Base-by-base conservation (phyloP, 2,113 vertebrate genomes). In the Climacteris rufus region DNA sequence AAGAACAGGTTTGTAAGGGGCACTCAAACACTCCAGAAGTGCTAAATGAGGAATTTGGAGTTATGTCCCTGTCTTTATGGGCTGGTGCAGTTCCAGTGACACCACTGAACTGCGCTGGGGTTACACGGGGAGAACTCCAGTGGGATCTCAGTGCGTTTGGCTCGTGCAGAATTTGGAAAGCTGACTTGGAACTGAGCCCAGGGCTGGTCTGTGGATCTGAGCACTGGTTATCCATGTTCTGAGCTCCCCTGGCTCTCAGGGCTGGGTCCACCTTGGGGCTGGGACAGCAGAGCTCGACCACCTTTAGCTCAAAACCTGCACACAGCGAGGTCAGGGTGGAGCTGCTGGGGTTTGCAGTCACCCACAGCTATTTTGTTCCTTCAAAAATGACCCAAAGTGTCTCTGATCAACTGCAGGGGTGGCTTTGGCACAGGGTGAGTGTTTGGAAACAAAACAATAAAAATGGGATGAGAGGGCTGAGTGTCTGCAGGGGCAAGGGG, bases 241-340 rank as follows among this genome's bases (percentile, higher is more conserved):
- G 49, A 39, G 59, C 78, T 47, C 59, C 5, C 8, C 68, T 25
- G 39, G 24, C n/a, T 40, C 8, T 23, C n/a, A 7, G 60, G 11
- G 57, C 66, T 18, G 15, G 22, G 13, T 10, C 61, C 7, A 0
- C 18, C 8, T 20, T 3, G 0, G 33, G 37, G 31, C 0, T 35
- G 45, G 22, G 44, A n/a, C 27, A 61, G 30, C 49, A 60, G 40
- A 77, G 21, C 63, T 44, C 0, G 0, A 49, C 44, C 49, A 21
- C 30, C 40, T 24, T 17, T 3, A 42, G 53, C 42, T 20, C 28
- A 35, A 28, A 22, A 6, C 9, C 23, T 47, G 18, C 33, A 35
- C 20, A 10, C 45, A 45, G 44, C 1, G 4, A 54, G 49, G 39
- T 5, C 21, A 6, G 52, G 20, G 5, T 19, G 24, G 23, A 50